A percentile compares a stretch with the other conserved stretches of the same genome.
phyloP scores from a whole-genome alignment of 2,888 invertebrate genomes.

The Eucera pruinosa region DNA sequence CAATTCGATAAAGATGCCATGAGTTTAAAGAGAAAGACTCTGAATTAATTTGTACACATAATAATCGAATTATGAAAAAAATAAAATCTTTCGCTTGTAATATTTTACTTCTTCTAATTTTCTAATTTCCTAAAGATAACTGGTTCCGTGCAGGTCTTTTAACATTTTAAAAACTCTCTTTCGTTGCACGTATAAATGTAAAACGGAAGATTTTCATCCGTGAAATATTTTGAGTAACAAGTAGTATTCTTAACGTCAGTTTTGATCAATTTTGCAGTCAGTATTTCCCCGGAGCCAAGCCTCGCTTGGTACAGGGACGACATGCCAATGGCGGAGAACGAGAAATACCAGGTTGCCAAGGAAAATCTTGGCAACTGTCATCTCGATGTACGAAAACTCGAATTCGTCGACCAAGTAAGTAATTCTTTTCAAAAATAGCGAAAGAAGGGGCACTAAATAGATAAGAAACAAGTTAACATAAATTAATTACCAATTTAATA shows the following conservation, averaged over 20 bases:
- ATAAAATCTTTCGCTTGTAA: too few relatives aligned
- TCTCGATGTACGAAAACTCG: constrained; percentile 90
- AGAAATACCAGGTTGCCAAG: constrained; percentile 88
- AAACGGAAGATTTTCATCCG: neutral
- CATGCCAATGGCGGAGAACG: constrained; percentile 88
- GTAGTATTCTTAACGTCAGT: neutral
- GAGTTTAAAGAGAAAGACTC: too few relatives aligned
- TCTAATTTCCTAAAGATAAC: too few relatives aligned
- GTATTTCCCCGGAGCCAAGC: constrained; percentile 91
- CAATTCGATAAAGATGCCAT: too few relatives aligned
- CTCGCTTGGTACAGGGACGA: constrained; percentile 96
- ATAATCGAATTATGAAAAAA: too few relatives aligned
- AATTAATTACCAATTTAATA: neutral
- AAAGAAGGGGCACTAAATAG: neutral
- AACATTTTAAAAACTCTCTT: too few relatives aligned
- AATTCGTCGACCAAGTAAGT: constrained; percentile 90
- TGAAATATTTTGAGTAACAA: neutral
- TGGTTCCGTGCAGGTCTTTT: too few relatives aligned
- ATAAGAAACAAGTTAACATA: too few relatives aligned
- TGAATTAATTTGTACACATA: too few relatives aligned
- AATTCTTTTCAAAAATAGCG: neutral
- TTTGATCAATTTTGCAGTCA: constrained; percentile 85
- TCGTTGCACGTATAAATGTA: neutral
- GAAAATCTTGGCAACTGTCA: constrained; percentile 90
- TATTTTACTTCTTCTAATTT: too few relatives aligned